These are phyloP conservation scores for Lasioglossum calceatum DNA, from an alignment of 2,888 invertebrate species.

Conservation along the genomic window DNA sequence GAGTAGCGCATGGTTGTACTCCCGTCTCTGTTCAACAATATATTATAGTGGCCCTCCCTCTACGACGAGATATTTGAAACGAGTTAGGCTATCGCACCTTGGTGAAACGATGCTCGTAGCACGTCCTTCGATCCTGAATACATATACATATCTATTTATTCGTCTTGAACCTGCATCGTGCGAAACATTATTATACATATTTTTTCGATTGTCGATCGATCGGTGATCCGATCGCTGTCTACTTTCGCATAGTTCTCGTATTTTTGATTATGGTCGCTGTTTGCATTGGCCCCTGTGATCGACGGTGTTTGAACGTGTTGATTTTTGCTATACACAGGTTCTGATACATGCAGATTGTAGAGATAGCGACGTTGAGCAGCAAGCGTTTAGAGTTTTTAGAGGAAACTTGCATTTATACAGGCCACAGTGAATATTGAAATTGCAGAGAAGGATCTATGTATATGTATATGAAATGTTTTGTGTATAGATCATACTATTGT, in stretches of 20 bases:
- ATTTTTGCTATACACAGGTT: neutral
- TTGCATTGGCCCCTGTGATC: neutral
- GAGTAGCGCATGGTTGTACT: slow-evolving; percentile 83
- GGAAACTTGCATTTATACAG: neutral
- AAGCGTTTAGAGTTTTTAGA: neutral
- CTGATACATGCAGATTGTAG: neutral
- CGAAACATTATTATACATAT: slow-evolving; percentile 49
- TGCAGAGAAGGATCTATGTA: neutral
- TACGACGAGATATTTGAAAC: slow-evolving; percentile 24
- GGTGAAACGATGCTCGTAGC: slow-evolving; percentile 64
- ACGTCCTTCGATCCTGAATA: slow-evolving; percentile 58
- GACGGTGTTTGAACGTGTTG: neutral
- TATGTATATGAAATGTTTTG: neutral
- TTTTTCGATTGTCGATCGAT: neutral
- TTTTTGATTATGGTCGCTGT: neutral
- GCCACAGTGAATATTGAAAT: neutral
- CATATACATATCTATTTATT: neutral
- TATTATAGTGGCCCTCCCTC: slow-evolving; percentile 15
- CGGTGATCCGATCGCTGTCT: neutral
- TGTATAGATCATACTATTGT: neutral
- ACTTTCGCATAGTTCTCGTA: neutral
- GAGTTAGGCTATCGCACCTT: slow-evolving; percentile 57
- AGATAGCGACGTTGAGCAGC: neutral
- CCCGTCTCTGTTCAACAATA: slow-evolving; percentile 69
- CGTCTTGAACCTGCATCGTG: slow-evolving; percentile 73